phyloP scores from a whole-genome alignment of 2,797 vertebrate genomes.

The Tadarida brasiliensis region DNA sequence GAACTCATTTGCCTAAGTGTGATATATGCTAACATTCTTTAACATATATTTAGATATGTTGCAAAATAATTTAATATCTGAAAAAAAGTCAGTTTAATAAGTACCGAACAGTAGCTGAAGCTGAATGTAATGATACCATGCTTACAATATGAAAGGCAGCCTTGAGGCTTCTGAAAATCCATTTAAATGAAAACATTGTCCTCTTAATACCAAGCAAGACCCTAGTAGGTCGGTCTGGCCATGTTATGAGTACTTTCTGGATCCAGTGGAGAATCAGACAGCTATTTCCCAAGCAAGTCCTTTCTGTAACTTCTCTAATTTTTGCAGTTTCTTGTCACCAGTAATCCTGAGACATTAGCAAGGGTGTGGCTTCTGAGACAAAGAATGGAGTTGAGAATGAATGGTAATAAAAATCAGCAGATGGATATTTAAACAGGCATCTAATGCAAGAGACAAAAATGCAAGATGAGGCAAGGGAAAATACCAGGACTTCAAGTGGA shows the following conservation, averaged over 20 bases:
- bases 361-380: background rate
- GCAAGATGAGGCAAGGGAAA: background rate
- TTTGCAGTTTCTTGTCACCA: background rate
- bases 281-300: background rate
- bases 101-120: background rate
- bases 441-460: background rate
- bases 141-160: background rate
- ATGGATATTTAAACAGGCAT: background rate
- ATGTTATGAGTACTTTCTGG: background rate
- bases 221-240: too few relatives aligned
- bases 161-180: background rate
- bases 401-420: background rate
- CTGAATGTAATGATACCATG: background rate
- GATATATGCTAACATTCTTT: background rate
- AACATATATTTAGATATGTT: background rate
- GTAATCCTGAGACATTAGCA: background rate
- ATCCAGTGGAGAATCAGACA: background rate
- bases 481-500: background rate
- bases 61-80: background rate
- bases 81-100: background rate
- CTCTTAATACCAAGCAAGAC: background rate
- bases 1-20: background rate
- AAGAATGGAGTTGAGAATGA: fast-evolving
- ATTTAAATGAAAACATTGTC: background rate
- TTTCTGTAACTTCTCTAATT: background rate